Base-by-base conservation (phyloP, 2,797 vertebrate genomes). In the Melanotaenia trifasciata region DNA sequence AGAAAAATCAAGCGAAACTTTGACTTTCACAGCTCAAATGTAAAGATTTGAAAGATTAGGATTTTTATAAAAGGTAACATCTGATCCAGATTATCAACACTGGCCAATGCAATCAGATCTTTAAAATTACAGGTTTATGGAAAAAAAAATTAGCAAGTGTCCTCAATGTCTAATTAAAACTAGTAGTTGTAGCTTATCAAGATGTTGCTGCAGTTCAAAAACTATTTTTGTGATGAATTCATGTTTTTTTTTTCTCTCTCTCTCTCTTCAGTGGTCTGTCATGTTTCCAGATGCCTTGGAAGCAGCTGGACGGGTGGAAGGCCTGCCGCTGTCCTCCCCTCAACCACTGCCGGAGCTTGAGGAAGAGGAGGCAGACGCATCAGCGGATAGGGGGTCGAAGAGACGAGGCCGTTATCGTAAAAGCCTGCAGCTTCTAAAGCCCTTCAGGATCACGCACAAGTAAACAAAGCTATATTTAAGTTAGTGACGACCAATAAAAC, bases 401-500 rank as follows among this genome's bases (percentile, higher is more conserved):
- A 87, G 84, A 79, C 87, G 60, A 70, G 92, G 93, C 33, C 93
- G 92, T 84, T 96, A 95, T 84, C 89, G 90, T 13, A 87, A 93
- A 5, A 96, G 95, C 83, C 89, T 96, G 74, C 94, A 95, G 72
- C 90, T 96, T 73, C 81, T 96, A 40, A 96, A 96, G 83, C 95
- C 95, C 73, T 95, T 96, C 82, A 94, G 95, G 84, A 93, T 94
- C 82, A 95, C 93, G 32, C 91, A 95, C 77, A 95, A 94, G 95
- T 96, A 94, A 94, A 80, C 51, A 65, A 45, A 65, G n/a, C 33
- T 20, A 0, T 28, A 28, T 83, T 79, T 45, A 40, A 28, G 9
- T 58, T 68, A 28, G 59, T 67, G 24, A 50, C 2, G 18, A 54
- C 5, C 58, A 67, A 72, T 66, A 74, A 51, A 50, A 72, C 56